These are phyloP conservation scores for Drosophila ustulata DNA, from an alignment of 2,888 invertebrate genomes.

Conservation along the genomic window DNA sequence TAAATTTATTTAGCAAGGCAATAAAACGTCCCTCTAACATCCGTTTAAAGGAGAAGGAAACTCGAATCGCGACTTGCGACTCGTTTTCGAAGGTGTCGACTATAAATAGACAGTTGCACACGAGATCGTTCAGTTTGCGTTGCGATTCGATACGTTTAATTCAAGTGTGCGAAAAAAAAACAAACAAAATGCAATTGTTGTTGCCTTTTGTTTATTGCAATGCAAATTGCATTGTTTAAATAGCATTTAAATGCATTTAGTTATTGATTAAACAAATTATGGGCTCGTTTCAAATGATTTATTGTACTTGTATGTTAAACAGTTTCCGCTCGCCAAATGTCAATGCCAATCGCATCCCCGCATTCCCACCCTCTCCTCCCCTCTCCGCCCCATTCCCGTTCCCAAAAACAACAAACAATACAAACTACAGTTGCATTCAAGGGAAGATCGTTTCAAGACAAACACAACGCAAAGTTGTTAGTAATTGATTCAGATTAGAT, in stretches of 20 bases:
- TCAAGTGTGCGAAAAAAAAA: conserved; percentile 64
- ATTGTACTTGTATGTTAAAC: conserved; percentile 50
- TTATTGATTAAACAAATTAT: conserved; percentile 50
- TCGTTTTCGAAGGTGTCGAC: conserved; percentile 31
- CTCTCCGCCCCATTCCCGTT: not conserved
- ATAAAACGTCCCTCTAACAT: not conserved
- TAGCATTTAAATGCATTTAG: conserved; percentile 56
- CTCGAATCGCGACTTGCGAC: not conserved
- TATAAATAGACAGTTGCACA: conserved; percentile 7
- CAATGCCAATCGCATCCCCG: conserved; percentile 21
- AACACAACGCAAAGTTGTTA: not conserved
- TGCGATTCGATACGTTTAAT: conserved; percentile 2
- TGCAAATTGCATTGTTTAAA: conserved; percentile 53
- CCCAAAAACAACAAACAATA: not conserved
- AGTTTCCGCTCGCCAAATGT: conserved; percentile 55
- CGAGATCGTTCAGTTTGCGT: conserved; percentile 7
- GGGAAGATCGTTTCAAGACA: conserved; percentile 3
- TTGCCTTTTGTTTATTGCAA: conserved; percentile 16
- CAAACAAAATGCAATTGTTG: conserved; percentile 14
- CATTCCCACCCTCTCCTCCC: not conserved
- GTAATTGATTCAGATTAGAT: not conserved
- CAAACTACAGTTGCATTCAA: conserved; percentile 11
- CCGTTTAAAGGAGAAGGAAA: conserved; percentile 26
- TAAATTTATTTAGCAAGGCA: not conserved
- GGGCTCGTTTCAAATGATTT: conserved; percentile 41